Conservation (phyloP, 2,888 invertebrate species). For the Stenodera caucasica region DNA sequence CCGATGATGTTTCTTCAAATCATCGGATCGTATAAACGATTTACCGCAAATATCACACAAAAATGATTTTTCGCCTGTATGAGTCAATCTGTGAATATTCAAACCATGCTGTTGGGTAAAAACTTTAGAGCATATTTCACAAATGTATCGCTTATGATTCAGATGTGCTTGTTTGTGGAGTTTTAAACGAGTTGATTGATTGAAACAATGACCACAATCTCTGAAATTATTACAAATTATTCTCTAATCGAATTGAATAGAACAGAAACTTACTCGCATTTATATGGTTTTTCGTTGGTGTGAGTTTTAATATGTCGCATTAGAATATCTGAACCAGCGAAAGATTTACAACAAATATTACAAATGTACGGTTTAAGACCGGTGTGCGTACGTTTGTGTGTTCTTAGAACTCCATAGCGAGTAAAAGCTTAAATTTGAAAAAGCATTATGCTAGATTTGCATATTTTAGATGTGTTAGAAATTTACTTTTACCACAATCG, state of each 20-base stretch:
- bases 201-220: conserved; percentile 6
- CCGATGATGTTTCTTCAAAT: conserved; percentile 42
- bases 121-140: conserved; percentile 43
- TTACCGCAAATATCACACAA: conserved; percentile 43
- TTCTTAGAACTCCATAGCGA: conserved; percentile 22
- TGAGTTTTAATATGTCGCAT: conserved; percentile 19
- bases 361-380: conserved; percentile 18
- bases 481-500: conserved; percentile 19
- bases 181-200: neutral
- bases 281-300: conserved; percentile 15
- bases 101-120: conserved; percentile 47
- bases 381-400: conserved; percentile 21
- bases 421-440: conserved; percentile 13
- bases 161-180: neutral
- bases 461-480: neutral
- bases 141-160: conserved; percentile 32
- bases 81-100: conserved; percentile 44
- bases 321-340: conserved; percentile 20
- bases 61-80: conserved; percentile 45
- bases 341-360: conserved; percentile 19
- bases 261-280: conserved; percentile 13
- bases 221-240: neutral
- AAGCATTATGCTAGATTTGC: neutral
- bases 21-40: conserved; percentile 43
- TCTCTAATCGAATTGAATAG: too few species aligned